Evolutionary conservation across 2,113 vertebrate species (phyloP).

Genomic region (Marcusenius ussheri): DNA sequence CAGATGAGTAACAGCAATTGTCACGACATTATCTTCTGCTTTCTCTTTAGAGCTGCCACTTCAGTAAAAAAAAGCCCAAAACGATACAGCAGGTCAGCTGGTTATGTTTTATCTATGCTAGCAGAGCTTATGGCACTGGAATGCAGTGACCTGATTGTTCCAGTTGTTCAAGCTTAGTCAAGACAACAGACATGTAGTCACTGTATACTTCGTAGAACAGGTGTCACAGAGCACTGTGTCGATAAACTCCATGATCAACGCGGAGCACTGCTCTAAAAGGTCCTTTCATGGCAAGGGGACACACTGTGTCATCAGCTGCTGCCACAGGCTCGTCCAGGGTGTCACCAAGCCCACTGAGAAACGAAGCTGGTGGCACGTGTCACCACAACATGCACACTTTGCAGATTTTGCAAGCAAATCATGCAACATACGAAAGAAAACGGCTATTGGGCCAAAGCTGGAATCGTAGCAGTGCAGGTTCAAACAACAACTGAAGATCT

Average conservation of each 20-base stretch:
- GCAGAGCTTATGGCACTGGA: constrained; percentile 36
- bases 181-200: background rate
- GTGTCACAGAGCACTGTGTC: background rate
- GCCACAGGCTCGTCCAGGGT: background rate
- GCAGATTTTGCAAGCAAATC: background rate
- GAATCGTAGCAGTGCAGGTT: background rate
- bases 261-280: background rate
- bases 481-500: background rate
- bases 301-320: background rate
- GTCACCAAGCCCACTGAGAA: background rate
- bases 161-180: background rate
- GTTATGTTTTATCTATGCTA: constrained; percentile 44
- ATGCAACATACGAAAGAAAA: background rate
- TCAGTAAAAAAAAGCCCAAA: constrained; percentile 37
- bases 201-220: background rate
- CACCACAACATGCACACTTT: background rate
- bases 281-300: background rate
- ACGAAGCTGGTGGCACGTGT: background rate
- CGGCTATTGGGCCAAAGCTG: background rate
- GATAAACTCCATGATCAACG: background rate
- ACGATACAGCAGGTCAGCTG: constrained; percentile 48
- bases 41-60: constrained; percentile 29
- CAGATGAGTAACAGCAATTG: constrained; percentile 22
- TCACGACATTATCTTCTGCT: constrained; percentile 23
- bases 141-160: constrained; percentile 39